These are phyloP conservation scores for Brachystomella parvula DNA, from an alignment of 1,140 invertebrate species.

Conservation along the genomic window DNA sequence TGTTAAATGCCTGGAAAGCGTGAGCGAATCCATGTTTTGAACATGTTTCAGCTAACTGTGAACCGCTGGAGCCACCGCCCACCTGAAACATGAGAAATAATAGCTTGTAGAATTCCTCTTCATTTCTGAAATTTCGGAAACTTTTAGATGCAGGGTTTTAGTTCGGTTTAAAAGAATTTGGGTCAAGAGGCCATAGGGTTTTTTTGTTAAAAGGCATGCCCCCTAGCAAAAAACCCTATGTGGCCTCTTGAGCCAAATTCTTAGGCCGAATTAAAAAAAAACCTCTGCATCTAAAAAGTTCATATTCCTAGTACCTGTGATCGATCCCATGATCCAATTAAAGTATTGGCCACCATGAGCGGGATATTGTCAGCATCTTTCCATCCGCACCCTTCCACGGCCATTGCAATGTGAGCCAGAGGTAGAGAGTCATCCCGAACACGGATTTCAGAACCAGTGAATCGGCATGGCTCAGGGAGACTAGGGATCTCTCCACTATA, in stretches of 20 bases:
- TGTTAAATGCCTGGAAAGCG: slow-evolving; percentile 98
- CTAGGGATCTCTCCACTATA: slow-evolving; percentile 55
- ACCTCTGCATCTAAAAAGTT: background rate
- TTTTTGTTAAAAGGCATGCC: no score
- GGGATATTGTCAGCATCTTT: slow-evolving; percentile 92
- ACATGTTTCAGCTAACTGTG: slow-evolving; percentile 65
- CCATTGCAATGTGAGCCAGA: slow-evolving; percentile 90
- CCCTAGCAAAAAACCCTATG: background rate
- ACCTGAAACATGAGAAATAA: slow-evolving; percentile 62
- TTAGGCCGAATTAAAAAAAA: no score
- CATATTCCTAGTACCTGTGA: slow-evolving; percentile 21
- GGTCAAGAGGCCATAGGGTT: no score
- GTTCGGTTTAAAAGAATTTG: background rate
- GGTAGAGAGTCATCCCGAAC: slow-evolving; percentile 90
- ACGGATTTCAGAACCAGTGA: slow-evolving; percentile 81
- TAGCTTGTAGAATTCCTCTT: background rate
- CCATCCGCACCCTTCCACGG: slow-evolving; percentile 92
- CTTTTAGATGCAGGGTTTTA: background rate
- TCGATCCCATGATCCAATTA: slow-evolving; percentile 55
- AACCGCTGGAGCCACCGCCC: slow-evolving; percentile 79
- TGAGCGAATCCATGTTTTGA: slow-evolving; percentile 67
- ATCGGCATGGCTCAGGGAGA: slow-evolving; percentile 63
- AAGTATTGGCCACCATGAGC: slow-evolving; percentile 94
- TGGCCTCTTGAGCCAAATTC: no score
- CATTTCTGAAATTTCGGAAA: background rate